These are phyloP conservation scores for Cantharis lateralis DNA, from an alignment of 2,888 invertebrate species.

Conservation along the genomic window DNA sequence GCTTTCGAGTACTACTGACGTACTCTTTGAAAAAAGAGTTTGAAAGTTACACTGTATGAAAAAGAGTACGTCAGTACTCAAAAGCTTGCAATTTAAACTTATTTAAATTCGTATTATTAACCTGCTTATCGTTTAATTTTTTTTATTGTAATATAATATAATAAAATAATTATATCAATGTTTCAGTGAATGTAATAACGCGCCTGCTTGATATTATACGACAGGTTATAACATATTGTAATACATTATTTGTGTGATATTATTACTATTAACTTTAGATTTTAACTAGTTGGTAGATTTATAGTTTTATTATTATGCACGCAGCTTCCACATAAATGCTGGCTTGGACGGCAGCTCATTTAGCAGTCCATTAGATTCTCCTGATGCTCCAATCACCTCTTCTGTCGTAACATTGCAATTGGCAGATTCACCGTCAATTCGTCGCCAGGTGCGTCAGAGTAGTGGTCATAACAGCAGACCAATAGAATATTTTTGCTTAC, in stretches of 20 bases:
- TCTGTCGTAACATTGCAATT: slow-evolving; percentile 69
- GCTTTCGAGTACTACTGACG: too few relatives aligned
- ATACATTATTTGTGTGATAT: too few relatives aligned
- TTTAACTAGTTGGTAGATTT: slow-evolving; percentile 35
- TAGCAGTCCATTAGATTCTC: slow-evolving; percentile 83
- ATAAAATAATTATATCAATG: too few relatives aligned
- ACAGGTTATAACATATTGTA: background rate
- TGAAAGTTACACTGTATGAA: too few relatives aligned
- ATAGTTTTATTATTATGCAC: slow-evolving; percentile 46
- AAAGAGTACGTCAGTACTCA: too few relatives aligned
- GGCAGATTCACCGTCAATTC: slow-evolving; percentile 63
- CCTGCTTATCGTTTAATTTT: too few relatives aligned
- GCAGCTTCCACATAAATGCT: slow-evolving; percentile 81
- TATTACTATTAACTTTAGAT: background rate
- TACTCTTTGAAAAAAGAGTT: too few relatives aligned
- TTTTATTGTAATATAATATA: too few relatives aligned
- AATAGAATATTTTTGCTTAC: slow-evolving; percentile 36
- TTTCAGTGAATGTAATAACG: background rate
- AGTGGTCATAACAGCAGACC: slow-evolving; percentile 49
- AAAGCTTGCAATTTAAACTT: too few relatives aligned
- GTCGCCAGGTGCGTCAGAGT: slow-evolving; percentile 57
- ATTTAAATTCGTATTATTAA: too few relatives aligned
- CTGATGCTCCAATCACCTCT: slow-evolving; percentile 71
- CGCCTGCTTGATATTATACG: background rate
- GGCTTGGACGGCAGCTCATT: slow-evolving; percentile 77